These are phyloP conservation scores for Empidonax traillii DNA, from an alignment of 2,113 vertebrate genomes.

Conservation along the genomic window DNA sequence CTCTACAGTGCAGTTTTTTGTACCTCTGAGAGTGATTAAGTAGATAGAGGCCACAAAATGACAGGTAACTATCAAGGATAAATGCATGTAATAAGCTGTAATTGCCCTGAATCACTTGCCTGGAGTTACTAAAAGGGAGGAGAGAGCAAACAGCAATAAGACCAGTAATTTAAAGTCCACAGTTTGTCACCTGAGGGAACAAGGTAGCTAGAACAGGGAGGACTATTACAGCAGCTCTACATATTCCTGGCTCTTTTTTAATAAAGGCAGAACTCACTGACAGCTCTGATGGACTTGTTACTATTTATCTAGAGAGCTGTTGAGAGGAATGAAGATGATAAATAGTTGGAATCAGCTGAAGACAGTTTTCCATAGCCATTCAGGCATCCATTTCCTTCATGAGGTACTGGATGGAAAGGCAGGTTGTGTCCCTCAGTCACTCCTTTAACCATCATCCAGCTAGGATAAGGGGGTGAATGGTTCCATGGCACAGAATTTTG, in stretches of 20 bases:
- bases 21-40: not conserved
- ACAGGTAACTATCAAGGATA: not conserved
- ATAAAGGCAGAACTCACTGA: not conserved
- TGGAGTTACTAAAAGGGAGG: not conserved
- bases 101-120: constrained; percentile 22
- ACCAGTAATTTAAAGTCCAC: not conserved
- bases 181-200: not conserved
- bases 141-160: not conserved
- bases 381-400: not conserved
- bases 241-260: not conserved
- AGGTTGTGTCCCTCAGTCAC: accelerated
- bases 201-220: not conserved
- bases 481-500: not conserved
- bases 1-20: not conserved
- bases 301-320: not conserved
- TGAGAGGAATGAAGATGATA: not conserved
- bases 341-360: not conserved
- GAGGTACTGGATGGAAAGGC: not conserved
- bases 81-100: not conserved
- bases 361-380: not conserved
- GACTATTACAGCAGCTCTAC: not conserved
- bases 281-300: not conserved
- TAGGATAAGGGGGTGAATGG: not conserved
- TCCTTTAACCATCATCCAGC: not conserved
- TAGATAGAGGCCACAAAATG: not conserved